Conservation (phyloP, 2,888 invertebrate species). For the Thyatira batis region DNA sequence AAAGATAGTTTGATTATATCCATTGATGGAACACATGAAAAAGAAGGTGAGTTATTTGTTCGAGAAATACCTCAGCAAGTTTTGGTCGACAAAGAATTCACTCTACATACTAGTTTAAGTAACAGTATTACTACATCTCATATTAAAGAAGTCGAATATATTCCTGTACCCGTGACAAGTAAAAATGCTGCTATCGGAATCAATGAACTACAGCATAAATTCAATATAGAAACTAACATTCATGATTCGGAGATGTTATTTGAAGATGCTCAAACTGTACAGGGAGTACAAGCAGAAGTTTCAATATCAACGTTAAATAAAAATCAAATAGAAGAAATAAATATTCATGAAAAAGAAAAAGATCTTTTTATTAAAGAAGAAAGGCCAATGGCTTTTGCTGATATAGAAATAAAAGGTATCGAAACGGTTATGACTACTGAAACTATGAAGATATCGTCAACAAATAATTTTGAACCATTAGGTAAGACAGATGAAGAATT, state of each 20-base stretch:
- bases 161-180: conserved; percentile 66
- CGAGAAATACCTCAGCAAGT: conserved; percentile 51
- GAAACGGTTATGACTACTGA: conserved; percentile 84
- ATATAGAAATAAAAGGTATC: conserved; percentile 79
- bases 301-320: conserved; percentile 82
- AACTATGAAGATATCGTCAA: conserved; percentile 66
- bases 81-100: conserved; percentile 58
- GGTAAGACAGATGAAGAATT: conserved; percentile 71
- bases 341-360: conserved; percentile 86
- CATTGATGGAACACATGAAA: conserved; percentile 83
- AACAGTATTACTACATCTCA: conserved; percentile 85
- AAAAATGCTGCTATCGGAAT: conserved; percentile 84
- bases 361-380: conserved; percentile 75
- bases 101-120: conserved; percentile 78
- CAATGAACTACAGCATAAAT: conserved; percentile 83
- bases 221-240: conserved; percentile 80
- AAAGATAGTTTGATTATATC: conserved; percentile 84
- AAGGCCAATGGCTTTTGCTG: conserved; percentile 80
- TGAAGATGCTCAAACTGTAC: conserved; percentile 61
- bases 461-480: conserved; percentile 72
- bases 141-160: conserved; percentile 83
- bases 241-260: conserved; percentile 84
- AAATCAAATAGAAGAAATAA: conserved; percentile 79
- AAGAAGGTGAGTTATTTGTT: conserved; percentile 81
- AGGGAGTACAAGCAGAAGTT: conserved; percentile 68